Conservation (phyloP, 2,888 invertebrate species). For the Watsonalla binaria region DNA sequence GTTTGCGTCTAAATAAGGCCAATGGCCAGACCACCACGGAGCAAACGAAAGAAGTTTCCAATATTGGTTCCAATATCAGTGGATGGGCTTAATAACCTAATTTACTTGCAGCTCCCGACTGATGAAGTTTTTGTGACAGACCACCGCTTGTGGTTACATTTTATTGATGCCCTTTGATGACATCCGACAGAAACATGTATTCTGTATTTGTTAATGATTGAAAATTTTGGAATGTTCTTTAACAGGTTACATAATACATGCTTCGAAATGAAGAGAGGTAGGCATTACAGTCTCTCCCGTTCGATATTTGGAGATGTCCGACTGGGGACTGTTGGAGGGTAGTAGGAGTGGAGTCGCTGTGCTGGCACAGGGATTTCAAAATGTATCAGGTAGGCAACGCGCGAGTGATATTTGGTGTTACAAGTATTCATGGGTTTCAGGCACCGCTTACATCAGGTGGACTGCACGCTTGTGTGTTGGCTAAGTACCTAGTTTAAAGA, state of each 20-base stretch:
- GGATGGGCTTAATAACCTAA: slow-evolving; percentile 42
- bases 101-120: slow-evolving; percentile 51
- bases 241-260: background rate
- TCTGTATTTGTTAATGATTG: slow-evolving; percentile 24
- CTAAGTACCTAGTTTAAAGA: too few species aligned
- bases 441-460: too few species aligned
- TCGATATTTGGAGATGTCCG: too few species aligned
- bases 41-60: slow-evolving; percentile 6
- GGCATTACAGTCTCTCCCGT: too few species aligned
- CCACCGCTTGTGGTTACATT: slow-evolving; percentile 46
- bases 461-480: too few species aligned
- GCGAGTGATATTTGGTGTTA: too few species aligned
- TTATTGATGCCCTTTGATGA: slow-evolving; percentile 46
- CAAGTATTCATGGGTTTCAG: too few species aligned
- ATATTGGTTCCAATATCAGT: slow-evolving; percentile 19
- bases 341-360: too few species aligned
- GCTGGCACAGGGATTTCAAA: too few species aligned
- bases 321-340: too few species aligned
- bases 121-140: slow-evolving; percentile 54
- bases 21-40: background rate
- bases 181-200: slow-evolving; percentile 17
- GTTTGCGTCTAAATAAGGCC: background rate
- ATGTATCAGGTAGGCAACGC: too few species aligned
- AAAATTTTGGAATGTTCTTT: background rate
- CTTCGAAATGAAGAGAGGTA: too few species aligned